Conservation (phyloP, 2,797 vertebrate genomes). For the Taenioides sp. region DNA sequence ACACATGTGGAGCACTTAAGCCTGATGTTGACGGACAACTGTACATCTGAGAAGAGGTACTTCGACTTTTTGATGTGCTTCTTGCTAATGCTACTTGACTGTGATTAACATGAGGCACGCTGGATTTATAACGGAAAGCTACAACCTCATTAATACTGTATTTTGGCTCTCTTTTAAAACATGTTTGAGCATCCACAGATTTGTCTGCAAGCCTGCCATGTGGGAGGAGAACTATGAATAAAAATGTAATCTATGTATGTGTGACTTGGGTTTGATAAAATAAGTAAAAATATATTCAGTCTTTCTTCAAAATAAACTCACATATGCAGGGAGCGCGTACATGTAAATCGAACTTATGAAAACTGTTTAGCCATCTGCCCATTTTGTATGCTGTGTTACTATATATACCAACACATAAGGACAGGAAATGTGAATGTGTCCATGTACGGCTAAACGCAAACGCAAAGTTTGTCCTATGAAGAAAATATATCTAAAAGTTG, state of each 20-base stretch:
- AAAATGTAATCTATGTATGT: conserved; percentile 20
- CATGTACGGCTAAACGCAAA: background rate
- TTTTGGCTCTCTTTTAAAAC: conserved; percentile 14
- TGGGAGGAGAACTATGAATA: conserved; percentile 41
- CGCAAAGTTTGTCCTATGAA: background rate
- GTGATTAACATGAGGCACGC: conserved; percentile 1
- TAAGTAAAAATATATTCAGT: conserved; percentile 8
- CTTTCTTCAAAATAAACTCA: conserved; percentile 10
- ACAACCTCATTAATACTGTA: conserved; percentile 12
- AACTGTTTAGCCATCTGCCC: conserved; percentile 10
- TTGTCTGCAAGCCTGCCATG: conserved; percentile 16
- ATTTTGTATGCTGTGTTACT: conserved; percentile 7
- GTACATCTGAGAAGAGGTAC: conserved; percentile 10
- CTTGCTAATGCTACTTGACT: background rate
- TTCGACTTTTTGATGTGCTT: conserved; percentile 2
- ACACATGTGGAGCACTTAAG: conserved; percentile 7
- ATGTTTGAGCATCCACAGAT: conserved; percentile 14
- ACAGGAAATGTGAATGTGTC: background rate
- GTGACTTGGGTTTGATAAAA: conserved; percentile 15
- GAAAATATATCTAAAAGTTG: background rate
- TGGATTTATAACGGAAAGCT: conserved; percentile 7
- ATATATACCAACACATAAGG: conserved; percentile 14
- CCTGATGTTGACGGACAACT: conserved; percentile 8
- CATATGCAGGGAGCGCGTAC: conserved; percentile 9
- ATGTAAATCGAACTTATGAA: background rate